Evolutionary conservation across 2,888 invertebrate genomes (phyloP), one percentile per base, ranked within the genome.

Genomic region (Stramonita haemastoma): DNA sequence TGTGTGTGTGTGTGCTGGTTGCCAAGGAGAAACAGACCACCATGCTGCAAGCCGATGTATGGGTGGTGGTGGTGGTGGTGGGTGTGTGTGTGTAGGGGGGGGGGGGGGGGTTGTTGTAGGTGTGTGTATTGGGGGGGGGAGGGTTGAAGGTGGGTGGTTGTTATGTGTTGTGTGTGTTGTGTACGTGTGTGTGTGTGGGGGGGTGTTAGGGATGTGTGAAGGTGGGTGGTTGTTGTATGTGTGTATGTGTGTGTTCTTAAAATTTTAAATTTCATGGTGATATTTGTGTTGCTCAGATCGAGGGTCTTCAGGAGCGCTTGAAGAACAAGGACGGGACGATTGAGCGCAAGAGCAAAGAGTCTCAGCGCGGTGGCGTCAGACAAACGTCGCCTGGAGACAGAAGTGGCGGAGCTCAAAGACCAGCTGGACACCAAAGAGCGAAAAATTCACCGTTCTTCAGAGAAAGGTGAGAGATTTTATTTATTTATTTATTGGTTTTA

Each of bases 11-110:
- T 15, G 60, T 60, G 60, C 1, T 60, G 15, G 60, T 13, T 96
- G 99, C 99, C 95, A 99, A 99, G 96, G 99, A 99, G 96, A 99
- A 99, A 96, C 99, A 99, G 96, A 98, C 98, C 97, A 98, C 98
- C 96, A 98, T 99, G 98, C 97, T 99, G 93, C 99, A 99, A 96
- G 98, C 19, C 22, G 60, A 22, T 46, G 46, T 15, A n/a, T n/a
- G n/a, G n/a, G n/a, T n/a, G n/a, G n/a, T n/a, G n/a, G n/a, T n/a
- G n/a, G n/a, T n/a, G n/a, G n/a, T n/a, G n/a, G n/a, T 15, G 26
- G 8, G 0, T 70, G 70, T 22, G 70, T 22, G 70, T 22, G 70
- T 70, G 22, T 13, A 32, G 29, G n/a, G n/a, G n/a, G n/a, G n/a
- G n/a, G n/a, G n/a, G n/a, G n/a, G n/a, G n/a, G n/a, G n/a, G n/a